A percentile compares a stretch with the other conserved stretches of the same genome.
Evolutionary conservation across 2,113 vertebrate species (phyloP).

Genomic region (Dipodomys stephensi): DNA sequence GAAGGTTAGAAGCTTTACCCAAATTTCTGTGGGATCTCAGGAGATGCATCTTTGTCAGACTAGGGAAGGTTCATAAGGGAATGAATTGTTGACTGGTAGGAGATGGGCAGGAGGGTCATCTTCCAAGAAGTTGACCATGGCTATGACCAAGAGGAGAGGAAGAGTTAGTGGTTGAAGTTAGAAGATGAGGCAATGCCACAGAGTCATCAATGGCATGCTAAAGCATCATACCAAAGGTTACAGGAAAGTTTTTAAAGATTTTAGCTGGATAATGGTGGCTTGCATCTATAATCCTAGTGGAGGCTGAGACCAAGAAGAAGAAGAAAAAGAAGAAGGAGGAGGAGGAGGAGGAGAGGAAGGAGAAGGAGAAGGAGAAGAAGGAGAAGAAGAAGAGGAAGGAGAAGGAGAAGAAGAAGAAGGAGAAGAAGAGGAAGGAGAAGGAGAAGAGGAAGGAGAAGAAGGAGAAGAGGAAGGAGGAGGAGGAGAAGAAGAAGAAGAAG

Average conservation of each 20-base stretch:
- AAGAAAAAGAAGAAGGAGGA: no score
- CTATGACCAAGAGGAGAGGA: slow-evolving; percentile 11
- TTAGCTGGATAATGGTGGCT: neutral
- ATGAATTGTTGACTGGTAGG: neutral
- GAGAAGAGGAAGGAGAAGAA: no score
- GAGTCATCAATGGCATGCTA: slow-evolving; percentile 21
- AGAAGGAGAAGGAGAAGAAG: no score
- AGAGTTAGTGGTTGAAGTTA: slow-evolving; percentile 29
- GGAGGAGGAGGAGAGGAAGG: no score
- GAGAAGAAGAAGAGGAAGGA: no score
- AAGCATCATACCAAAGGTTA: slow-evolving; percentile 11
- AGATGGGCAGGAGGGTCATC: neutral
- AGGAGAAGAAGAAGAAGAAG: no score
- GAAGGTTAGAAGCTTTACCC: slow-evolving; percentile 5
- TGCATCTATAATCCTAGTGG: no score
- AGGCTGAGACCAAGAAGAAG: no score
- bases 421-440: no score
- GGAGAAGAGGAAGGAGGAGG: no score
- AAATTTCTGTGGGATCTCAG: slow-evolving; percentile 25
- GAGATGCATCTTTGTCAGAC: slow-evolving; percentile 31
- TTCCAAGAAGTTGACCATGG: slow-evolving; percentile 38
- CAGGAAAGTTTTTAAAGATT: neutral
- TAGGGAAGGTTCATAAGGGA: slow-evolving; percentile 19
- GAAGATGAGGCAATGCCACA: neutral
- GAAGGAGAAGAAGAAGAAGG: no score